A percentile compares a stretch with the other conserved stretches of the same genome.
phyloP scores from a whole-genome alignment of 2,797 vertebrate genomes.

The Oreochromis mossambicus region DNA sequence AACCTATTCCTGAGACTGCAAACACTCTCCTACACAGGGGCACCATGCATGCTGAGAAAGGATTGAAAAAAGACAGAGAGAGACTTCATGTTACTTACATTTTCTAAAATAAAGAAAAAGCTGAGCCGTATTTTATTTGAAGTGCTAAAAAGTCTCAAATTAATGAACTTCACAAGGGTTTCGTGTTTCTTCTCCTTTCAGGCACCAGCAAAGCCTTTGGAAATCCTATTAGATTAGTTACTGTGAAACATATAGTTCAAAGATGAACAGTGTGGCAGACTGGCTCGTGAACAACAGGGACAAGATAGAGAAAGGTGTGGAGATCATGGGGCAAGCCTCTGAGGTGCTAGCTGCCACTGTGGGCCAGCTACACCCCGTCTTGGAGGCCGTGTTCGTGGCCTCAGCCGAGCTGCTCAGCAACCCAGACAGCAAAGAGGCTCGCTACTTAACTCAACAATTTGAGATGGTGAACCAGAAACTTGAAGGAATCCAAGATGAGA shows the following conservation, averaged over 20 bases:
- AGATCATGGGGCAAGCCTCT: constrained; percentile 77
- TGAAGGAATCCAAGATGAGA: constrained; percentile 71
- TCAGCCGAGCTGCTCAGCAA: constrained; percentile 76
- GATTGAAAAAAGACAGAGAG: not conserved
- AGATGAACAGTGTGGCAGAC: constrained; percentile 75
- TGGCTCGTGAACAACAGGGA: constrained; percentile 78
- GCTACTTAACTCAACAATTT: constrained; percentile 74
- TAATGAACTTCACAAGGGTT: constrained; percentile 55
- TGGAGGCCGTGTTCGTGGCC: constrained; percentile 78
- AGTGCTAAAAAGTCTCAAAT: not conserved
- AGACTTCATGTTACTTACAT: not conserved
- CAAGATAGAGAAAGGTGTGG: constrained; percentile 80
- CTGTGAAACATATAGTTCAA: constrained; percentile 21
- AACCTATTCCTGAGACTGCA: not conserved
- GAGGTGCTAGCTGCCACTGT: constrained; percentile 79
- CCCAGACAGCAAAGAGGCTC: constrained; percentile 75
- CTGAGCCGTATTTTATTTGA: not conserved
- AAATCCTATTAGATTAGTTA: constrained; percentile 35
- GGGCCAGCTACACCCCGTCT: constrained; percentile 77
- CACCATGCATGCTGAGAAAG: not conserved
- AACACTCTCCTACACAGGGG: not conserved
- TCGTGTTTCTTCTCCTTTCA: constrained; percentile 71
- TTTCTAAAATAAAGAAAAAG: not conserved
- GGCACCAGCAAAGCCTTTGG: constrained; percentile 55
- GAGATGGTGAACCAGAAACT: constrained; percentile 74